These are phyloP conservation scores for Stegodyphus dumicola DNA, from an alignment of 1,140 invertebrate genomes.

Conservation along the genomic window DNA sequence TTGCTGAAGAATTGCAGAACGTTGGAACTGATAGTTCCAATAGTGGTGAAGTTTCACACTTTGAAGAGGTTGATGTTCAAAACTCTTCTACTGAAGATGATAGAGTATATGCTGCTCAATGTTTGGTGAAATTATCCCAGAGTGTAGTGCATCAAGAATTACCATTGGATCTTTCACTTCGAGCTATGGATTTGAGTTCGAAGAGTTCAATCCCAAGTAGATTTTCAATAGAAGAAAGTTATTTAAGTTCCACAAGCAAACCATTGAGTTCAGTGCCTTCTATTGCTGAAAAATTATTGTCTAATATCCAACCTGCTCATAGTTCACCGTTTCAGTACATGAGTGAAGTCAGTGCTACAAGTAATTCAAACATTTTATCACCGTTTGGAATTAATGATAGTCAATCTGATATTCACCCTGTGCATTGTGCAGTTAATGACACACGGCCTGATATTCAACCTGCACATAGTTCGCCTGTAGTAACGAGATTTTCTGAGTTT, in stretches of 20 bases:
- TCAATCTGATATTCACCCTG: no score
- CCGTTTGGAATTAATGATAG: no score
- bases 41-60: no score
- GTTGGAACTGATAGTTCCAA: no score
- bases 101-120: neutral
- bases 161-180: conserved; percentile 82
- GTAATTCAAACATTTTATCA: neutral
- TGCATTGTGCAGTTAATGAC: no score
- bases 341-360: no score
- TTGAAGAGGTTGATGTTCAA: no score
- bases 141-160: conserved; percentile 67
- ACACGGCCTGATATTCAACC: neutral
- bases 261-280: neutral
- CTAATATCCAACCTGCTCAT: no score
- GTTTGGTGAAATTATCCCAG: conserved; percentile 29
- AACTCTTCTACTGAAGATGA: neutral
- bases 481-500: neutral
- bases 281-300: no score
- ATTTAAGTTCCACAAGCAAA: neutral
- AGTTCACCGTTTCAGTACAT: neutral
- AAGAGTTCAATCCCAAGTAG: conserved; percentile 69
- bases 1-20: no score
- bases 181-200: conserved; percentile 86
- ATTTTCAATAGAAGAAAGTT: neutral
- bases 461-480: neutral